Evolutionary conservation across 2,113 vertebrate genomes (phyloP).

Genomic region (Siniperca knerii): DNA sequence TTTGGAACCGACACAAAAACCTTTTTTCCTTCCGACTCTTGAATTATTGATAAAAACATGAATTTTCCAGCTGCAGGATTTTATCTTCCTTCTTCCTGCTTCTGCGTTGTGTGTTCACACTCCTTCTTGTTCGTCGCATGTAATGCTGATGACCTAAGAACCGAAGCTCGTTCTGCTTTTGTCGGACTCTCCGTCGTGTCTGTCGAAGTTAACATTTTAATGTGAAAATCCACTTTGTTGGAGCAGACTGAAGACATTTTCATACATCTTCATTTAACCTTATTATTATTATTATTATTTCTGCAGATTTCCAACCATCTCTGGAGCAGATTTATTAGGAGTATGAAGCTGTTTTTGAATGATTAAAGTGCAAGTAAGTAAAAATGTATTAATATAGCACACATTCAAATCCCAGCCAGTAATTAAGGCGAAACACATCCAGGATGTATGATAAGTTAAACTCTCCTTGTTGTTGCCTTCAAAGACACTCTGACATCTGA

Average conservation of each 20-base stretch:
- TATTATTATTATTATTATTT: background rate
- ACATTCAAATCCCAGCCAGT: background rate
- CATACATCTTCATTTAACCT: background rate
- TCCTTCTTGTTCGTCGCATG: background rate
- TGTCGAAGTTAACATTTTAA: background rate
- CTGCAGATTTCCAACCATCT: background rate
- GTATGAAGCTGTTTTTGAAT: no score
- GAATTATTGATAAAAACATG: conserved; percentile 48
- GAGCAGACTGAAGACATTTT: background rate
- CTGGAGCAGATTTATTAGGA: background rate
- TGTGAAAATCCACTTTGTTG: background rate
- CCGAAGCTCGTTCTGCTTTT: background rate
- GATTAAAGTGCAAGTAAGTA: no score
- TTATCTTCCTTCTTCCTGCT: background rate
- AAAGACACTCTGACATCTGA: background rate
- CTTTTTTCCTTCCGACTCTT: background rate
- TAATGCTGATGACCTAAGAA: background rate
- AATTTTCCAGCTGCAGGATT: conserved; percentile 23
- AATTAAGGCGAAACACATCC: background rate
- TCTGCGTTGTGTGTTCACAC: background rate
- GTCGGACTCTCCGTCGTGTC: no score
- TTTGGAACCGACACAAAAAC: conserved; percentile 27
- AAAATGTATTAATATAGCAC: no score
- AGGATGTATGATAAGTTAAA: background rate
- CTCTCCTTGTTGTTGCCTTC: background rate